phyloP scores from a whole-genome alignment of 2,113 vertebrate species.

The Nymphicus hollandicus region DNA sequence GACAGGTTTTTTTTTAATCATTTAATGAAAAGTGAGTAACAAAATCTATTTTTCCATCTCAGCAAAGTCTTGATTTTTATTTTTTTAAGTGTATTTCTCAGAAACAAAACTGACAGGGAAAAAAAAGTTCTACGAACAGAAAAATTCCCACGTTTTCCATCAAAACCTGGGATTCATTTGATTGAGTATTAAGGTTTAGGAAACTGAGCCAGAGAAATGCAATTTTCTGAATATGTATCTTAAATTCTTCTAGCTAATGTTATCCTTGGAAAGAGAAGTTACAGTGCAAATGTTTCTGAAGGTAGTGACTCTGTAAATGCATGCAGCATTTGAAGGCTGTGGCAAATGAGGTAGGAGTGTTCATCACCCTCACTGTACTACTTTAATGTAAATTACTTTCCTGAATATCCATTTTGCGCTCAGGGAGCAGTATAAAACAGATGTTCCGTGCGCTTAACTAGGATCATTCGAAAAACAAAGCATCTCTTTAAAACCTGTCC shows the following conservation, averaged over 20 bases:
- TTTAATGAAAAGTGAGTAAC: neutral
- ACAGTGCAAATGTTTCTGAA: neutral
- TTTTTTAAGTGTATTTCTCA: neutral
- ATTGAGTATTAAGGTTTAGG: neutral
- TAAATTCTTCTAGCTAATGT: neutral
- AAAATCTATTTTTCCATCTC: neutral
- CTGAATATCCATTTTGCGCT: neutral
- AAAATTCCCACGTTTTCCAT: neutral
- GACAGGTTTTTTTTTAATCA: neutral
- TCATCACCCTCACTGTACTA: neutral
- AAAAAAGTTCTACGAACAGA: neutral
- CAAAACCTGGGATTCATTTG: neutral
- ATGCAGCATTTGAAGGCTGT: neutral
- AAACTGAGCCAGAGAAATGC: neutral
- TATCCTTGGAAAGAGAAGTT: neutral
- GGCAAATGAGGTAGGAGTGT: conserved; percentile 23
- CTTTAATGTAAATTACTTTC: conserved; percentile 10
- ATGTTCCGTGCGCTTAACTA: neutral
- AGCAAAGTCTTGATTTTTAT: neutral
- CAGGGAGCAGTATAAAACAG: neutral
- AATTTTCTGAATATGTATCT: neutral
- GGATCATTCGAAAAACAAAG: neutral
- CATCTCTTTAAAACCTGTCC: neutral
- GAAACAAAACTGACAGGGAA: neutral
- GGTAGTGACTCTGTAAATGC: neutral